phyloP scores from a whole-genome alignment of 1,140 invertebrate genomes.

The Agraylea sexmaculata region DNA sequence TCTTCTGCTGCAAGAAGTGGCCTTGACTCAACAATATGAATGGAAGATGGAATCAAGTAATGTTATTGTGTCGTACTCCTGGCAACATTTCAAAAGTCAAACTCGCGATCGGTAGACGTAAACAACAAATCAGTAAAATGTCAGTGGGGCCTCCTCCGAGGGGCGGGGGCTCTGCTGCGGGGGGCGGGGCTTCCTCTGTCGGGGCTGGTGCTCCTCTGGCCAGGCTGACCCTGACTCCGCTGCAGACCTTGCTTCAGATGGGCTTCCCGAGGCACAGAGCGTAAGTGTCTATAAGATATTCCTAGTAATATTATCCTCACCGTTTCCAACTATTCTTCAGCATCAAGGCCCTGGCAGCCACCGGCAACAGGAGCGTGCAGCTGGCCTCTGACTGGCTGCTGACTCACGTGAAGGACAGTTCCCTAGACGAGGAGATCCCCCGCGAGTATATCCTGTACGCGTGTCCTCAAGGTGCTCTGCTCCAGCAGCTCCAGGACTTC shows the following conservation, averaged over 20 bases:
- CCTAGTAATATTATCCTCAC: no score
- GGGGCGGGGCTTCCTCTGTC: no score
- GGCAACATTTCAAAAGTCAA: constrained; percentile 15
- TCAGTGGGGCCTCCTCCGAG: constrained; percentile 11
- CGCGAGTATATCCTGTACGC: constrained; percentile 78
- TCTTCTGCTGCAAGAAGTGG: no score
- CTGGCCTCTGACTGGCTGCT: constrained; percentile 81
- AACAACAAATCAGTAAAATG: constrained; percentile 14
- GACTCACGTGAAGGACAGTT: constrained; percentile 75
- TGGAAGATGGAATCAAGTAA: no score
- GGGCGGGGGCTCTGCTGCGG: no score
- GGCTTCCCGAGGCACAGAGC: constrained; percentile 76
- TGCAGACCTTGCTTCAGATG: constrained; percentile 75
- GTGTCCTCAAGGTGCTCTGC: constrained; percentile 58
- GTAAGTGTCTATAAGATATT: no score
- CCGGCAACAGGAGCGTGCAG: constrained; percentile 73
- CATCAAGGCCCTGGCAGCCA: constrained; percentile 81
- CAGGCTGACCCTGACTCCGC: constrained; percentile 48
- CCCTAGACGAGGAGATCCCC: constrained; percentile 58
- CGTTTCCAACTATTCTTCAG: no score
- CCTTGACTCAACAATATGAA: no score
- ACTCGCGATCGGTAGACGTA: constrained; percentile 14
- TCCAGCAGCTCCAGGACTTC: constrained; percentile 60
- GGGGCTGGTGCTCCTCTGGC: no score
- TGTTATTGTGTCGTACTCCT: no score